These are phyloP conservation scores for Heterohyrax brucei DNA, from an alignment of 2,797 vertebrate species.

Conservation along the genomic window DNA sequence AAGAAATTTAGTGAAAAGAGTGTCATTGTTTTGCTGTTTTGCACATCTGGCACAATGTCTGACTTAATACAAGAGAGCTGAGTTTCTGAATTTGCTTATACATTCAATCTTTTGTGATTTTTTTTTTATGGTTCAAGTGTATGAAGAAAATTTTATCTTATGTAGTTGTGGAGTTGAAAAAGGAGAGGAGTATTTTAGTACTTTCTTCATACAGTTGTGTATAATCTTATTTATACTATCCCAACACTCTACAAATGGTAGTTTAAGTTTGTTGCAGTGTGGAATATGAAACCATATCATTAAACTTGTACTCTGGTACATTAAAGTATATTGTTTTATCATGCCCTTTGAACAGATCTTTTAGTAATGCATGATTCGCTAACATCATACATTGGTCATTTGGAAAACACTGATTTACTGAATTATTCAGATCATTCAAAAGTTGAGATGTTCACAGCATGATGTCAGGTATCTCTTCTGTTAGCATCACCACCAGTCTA, in stretches of 20 bases:
- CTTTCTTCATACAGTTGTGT: too few species aligned
- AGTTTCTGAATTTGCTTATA: too few species aligned
- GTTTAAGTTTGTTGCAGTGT: constrained; percentile 19
- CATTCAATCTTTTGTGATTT: too few species aligned
- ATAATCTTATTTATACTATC: too few species aligned
- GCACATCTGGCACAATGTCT: too few species aligned
- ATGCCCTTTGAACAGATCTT: constrained; percentile 45
- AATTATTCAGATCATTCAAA: constrained; percentile 11
- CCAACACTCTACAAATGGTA: too few species aligned
- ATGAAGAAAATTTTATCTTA: constrained; percentile 27
- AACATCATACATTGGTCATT: background rate
- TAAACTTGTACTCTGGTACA: background rate
- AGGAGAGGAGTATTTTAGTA: too few species aligned
- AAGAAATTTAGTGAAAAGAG: background rate
- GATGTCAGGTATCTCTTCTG: constrained; percentile 15
- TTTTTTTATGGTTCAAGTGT: background rate
- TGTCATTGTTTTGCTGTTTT: too few species aligned
- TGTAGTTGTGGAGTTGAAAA: background rate
- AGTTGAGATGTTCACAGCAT: constrained; percentile 11
- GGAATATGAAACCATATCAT: background rate
- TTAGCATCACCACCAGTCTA: constrained; percentile 25
- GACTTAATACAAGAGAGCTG: too few species aligned
- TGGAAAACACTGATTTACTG: constrained; percentile 46
- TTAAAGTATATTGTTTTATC: constrained; percentile 45
- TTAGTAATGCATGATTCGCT: background rate